Conservation (phyloP, 2,113 vertebrate genomes). For the Manacus vitellinus region DNA sequence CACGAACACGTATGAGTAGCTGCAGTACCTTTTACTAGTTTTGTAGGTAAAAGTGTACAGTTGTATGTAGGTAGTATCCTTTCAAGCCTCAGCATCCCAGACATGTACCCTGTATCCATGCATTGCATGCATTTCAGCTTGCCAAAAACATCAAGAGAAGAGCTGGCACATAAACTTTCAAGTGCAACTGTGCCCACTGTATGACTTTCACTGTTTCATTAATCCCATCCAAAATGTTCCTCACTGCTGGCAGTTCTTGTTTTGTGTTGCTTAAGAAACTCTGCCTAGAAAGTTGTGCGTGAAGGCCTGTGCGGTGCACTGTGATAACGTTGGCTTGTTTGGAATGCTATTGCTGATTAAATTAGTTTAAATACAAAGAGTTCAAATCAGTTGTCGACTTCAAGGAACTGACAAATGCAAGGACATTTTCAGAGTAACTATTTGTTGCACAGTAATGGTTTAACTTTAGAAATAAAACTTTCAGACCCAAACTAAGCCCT, state of each 20-base stretch:
- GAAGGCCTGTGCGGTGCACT: background rate
- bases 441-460: conserved; percentile 68
- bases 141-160: background rate
- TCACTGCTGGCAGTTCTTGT: background rate
- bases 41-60: background rate
- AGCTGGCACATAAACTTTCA: background rate
- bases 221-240: background rate
- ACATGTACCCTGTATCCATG: background rate
- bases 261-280: background rate
- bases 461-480: conserved; percentile 73
- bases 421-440: conserved; percentile 59
- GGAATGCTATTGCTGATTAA: conserved; percentile 50
- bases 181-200: background rate
- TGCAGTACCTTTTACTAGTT: background rate
- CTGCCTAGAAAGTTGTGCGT: background rate
- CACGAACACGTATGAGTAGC: background rate
- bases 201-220: background rate
- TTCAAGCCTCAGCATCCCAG: background rate
- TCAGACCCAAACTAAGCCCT: conserved; percentile 69
- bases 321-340: conserved; percentile 37
- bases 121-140: background rate
- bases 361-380: conserved; percentile 63
- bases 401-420: conserved; percentile 64
- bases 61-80: rapidly evolving
- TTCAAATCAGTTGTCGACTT: conserved; percentile 63